Conservation (phyloP, 2,888 invertebrate genomes). For the Glyphotaelius pellucidus region DNA sequence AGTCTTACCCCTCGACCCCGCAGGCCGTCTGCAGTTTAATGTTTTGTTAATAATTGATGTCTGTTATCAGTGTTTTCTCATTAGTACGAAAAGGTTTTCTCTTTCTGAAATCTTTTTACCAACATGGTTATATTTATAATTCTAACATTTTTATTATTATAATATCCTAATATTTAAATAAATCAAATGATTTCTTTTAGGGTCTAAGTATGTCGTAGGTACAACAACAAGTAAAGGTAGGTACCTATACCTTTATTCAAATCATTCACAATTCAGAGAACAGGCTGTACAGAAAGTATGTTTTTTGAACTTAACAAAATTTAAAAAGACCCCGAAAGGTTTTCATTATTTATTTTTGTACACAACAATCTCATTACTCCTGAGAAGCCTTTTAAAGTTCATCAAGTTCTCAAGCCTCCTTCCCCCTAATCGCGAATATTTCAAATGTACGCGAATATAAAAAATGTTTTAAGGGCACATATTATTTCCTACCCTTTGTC, state of each 20-base stretch:
- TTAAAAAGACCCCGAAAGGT: not conserved
- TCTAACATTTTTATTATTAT: too few relatives aligned
- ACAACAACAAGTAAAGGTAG: not conserved
- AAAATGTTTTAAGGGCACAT: conserved; percentile 45
- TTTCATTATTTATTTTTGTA: not conserved
- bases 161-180: not conserved
- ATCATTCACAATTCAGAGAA: not conserved
- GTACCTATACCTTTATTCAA: not conserved
- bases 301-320: not conserved
- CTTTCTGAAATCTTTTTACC: too few relatives aligned
- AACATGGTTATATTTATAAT: too few relatives aligned
- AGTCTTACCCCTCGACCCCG: too few relatives aligned
- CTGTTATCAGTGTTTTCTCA: too few relatives aligned
- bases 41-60: too few relatives aligned
- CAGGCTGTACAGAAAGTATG: not conserved
- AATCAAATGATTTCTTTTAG: not conserved
- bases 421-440: conserved; percentile 16
- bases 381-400: conserved; percentile 11
- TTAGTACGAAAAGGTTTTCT: too few relatives aligned
- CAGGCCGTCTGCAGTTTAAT: too few relatives aligned
- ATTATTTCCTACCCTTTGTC: conserved; percentile 59
- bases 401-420: conserved; percentile 17
- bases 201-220: too few relatives aligned
- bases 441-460: conserved; percentile 47
- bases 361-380: conserved; percentile 11